Conservation (phyloP, 2,888 invertebrate genomes). For the Koerneria pararmatus region DNA sequence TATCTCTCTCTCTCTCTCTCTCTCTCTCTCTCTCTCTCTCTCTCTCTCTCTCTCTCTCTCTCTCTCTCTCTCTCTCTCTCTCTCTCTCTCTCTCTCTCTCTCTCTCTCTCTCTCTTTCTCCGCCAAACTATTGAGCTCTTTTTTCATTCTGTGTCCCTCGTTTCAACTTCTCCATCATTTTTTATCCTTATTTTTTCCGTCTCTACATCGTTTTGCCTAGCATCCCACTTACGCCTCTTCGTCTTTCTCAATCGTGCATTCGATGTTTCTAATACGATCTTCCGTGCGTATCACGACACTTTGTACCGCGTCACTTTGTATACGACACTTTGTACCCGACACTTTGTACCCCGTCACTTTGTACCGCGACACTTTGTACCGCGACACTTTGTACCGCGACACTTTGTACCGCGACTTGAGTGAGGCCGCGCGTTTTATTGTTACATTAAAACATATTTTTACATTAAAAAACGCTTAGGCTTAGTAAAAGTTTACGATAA, state of each 20-base stretch:
- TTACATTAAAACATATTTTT: too few species aligned
- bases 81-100: not conserved
- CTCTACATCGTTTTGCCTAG: not conserved
- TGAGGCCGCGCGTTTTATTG: too few species aligned
- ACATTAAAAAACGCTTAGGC: too few species aligned
- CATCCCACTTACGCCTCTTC: not conserved
- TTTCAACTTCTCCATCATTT: not conserved
- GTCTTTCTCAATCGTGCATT: not conserved
- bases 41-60: not conserved
- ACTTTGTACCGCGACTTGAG: too few species aligned
- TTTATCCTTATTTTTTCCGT: not conserved
- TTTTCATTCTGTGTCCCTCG: not conserved
- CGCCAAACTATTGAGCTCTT: not conserved
- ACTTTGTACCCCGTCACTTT: too few species aligned
- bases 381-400: too few species aligned
- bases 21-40: not conserved
- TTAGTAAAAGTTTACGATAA: too few species aligned
- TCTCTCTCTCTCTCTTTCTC: not conserved
- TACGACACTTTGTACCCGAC: not conserved
- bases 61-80: conserved; percentile 1
- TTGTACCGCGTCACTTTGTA: not conserved
- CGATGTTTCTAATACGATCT: not conserved
- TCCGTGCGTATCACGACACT: too few species aligned
- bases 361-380: too few species aligned
- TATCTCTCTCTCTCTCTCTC: not conserved